Conservation (phyloP, 1,140 invertebrate genomes). For the Lepidotrigona ventralis region DNA sequence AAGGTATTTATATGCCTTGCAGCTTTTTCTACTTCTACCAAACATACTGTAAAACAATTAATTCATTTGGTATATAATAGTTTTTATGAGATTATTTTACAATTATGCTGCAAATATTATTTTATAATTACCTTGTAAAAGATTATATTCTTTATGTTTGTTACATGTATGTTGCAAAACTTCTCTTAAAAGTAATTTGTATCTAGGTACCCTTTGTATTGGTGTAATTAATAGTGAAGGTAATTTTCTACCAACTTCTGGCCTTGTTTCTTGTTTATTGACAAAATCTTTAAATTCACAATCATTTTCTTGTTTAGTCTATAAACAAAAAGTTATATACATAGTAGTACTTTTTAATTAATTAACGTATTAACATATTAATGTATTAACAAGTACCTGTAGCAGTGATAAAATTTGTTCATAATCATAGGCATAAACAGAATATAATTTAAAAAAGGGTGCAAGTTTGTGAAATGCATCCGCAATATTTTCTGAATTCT, state of each 20-base stretch:
- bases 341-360: constrained; percentile 5
- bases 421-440: constrained; percentile 89
- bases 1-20: constrained; percentile 86
- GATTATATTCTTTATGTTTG: constrained; percentile 82
- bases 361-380: background rate
- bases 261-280: constrained; percentile 84
- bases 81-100: background rate
- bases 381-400: constrained; percentile 73
- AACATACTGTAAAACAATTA: constrained; percentile 79
- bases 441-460: constrained; percentile 89
- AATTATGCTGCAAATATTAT: background rate
- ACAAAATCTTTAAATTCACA: constrained; percentile 83
- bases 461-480: constrained; percentile 86
- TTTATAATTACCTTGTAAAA: constrained; percentile 74
- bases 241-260: constrained; percentile 86
- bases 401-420: constrained; percentile 82
- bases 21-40: constrained; percentile 84
- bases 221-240: constrained; percentile 87
- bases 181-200: constrained; percentile 86
- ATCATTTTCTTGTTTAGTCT: constrained; percentile 83
- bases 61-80: constrained; percentile 17
- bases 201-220: constrained; percentile 88
- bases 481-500: constrained; percentile 83
- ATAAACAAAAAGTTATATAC: constrained; percentile 50
- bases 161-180: constrained; percentile 83